Evolutionary conservation across 1,140 invertebrate genomes (phyloP).

Genomic region (Amphibalanus amphitrite): DNA sequence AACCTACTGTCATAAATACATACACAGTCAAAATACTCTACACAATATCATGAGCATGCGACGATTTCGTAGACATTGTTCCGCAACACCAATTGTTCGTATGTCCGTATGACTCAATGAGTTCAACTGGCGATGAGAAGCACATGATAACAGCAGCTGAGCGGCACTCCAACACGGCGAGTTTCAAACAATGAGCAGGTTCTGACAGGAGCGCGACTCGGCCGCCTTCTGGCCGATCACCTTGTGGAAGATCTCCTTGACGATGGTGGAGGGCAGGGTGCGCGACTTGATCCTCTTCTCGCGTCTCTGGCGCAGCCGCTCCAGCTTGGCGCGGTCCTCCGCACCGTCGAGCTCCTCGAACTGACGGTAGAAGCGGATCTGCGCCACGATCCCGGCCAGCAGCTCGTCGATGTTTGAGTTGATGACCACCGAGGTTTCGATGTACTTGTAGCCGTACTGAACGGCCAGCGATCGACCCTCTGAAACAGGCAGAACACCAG

Average conservation of each 20-base stretch:
- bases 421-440: conserved; percentile 76
- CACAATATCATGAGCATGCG: too few relatives aligned
- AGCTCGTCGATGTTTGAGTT: conserved; percentile 85
- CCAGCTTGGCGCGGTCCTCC: not conserved
- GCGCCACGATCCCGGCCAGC: conserved; percentile 67
- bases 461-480: conserved; percentile 42
- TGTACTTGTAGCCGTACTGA: conserved; percentile 76
- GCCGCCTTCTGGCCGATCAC: not conserved
- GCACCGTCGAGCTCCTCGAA: not conserved
- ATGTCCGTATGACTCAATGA: too few relatives aligned
- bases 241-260: not conserved
- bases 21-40: too few relatives aligned
- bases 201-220: too few relatives aligned
- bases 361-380: conserved; percentile 56
- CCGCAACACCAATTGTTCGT: too few relatives aligned
- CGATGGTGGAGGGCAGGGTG: not conserved
- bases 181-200: too few relatives aligned
- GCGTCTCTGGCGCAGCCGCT: not conserved
- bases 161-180: too few relatives aligned
- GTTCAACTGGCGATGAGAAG: too few relatives aligned
- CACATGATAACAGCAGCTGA: too few relatives aligned
- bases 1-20: too few relatives aligned
- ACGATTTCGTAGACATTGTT: too few relatives aligned
- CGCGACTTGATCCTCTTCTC: not conserved
- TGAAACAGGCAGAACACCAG: not conserved